These are phyloP conservation scores for Indicator indicator DNA, from an alignment of 2,113 vertebrate genomes.

Conservation along the genomic window DNA sequence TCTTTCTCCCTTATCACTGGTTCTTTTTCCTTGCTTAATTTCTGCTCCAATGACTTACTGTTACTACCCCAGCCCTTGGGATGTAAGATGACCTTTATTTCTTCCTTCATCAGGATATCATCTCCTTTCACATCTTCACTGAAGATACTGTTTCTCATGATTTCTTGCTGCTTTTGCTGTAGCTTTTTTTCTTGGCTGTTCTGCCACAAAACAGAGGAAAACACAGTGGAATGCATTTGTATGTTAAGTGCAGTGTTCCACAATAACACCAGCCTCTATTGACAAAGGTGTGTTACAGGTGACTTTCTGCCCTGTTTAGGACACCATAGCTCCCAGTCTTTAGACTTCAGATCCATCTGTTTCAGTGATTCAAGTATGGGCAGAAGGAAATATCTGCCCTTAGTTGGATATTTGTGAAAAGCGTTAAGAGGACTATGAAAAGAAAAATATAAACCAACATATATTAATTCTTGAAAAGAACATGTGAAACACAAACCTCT, in stretches of 20 bases:
- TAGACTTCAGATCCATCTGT: not conserved
- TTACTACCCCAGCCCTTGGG: not conserved
- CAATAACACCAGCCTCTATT: not conserved
- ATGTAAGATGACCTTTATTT: slow-evolving; percentile 7
- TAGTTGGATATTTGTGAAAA: not conserved
- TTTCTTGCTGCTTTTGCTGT: not conserved
- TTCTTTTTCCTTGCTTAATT: not conserved
- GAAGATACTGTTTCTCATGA: slow-evolving; percentile 1
- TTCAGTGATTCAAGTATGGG: not conserved
- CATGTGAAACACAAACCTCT: not conserved
- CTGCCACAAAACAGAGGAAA: slow-evolving; percentile 5
- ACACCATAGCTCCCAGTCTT: not conserved
- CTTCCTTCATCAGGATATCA: not conserved
- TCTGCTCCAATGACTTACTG: slow-evolving; percentile 23
- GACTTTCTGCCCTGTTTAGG: not conserved
- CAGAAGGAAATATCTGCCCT: not conserved
- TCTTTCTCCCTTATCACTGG: not conserved
- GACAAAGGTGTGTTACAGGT: not conserved
- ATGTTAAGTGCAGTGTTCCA: not conserved
- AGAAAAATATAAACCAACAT: not conserved
- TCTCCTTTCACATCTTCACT: slow-evolving; percentile 8
- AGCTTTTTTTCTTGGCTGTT: not conserved
- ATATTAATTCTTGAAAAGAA: not conserved
- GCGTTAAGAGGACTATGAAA: not conserved
- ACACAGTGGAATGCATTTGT: not conserved